Evolutionary conservation across 1,140 invertebrate genomes (phyloP), one percentile per base, ranked within the genome.

Genomic region (Sminthurides bifidus): DNA sequence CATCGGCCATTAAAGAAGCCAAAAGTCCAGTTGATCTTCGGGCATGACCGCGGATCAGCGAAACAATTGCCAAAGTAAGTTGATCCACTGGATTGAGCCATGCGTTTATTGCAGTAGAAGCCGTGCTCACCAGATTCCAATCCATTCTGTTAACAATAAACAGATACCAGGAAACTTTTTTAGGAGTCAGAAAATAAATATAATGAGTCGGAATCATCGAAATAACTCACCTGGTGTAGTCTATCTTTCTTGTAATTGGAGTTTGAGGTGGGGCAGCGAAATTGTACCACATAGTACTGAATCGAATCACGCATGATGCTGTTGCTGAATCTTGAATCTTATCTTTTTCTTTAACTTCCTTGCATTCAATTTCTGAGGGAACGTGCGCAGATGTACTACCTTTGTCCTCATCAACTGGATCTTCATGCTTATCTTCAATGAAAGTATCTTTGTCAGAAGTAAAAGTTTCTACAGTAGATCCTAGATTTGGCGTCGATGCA

Each of bases 81-180:
- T 88, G 76, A 73, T 96, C 92, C 67, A 84, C 84, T 0, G 91
- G 90, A 75, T 93, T 95, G 81, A 96, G 84, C 92, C 92, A 96
- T 0, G 92, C 90, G 68, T 93, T 94, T 55, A 95, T 95, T 0
- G 91, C 87, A 0, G 93, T 92, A 0, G 90, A 92, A 6, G 90
- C 90, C 4, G 92, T 96, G 70, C 90, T 94, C 23, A 97, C 70
- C 19, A 97, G 73, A 74, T 97, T 96, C 92, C 92, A 96, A 71
- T 97, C 93, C 54, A 93, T 72, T 64, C 89, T 85, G 60, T 44
- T 56, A 48, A 21, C 26, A 3, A 61, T 17, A 53, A 37, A 21
- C n/a, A 38, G n/a, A 15, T 35, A 15, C 26, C 8, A 14, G 26
- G 2, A 2, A 43, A 43, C 3, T 10, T 15, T n/a, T n/a, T n/a